Percentiles rank a stretch among this genome's conserved stretches.
phyloP scores from a whole-genome alignment of 2,113 vertebrate species.

The Tretioscincus oriximinensis region DNA sequence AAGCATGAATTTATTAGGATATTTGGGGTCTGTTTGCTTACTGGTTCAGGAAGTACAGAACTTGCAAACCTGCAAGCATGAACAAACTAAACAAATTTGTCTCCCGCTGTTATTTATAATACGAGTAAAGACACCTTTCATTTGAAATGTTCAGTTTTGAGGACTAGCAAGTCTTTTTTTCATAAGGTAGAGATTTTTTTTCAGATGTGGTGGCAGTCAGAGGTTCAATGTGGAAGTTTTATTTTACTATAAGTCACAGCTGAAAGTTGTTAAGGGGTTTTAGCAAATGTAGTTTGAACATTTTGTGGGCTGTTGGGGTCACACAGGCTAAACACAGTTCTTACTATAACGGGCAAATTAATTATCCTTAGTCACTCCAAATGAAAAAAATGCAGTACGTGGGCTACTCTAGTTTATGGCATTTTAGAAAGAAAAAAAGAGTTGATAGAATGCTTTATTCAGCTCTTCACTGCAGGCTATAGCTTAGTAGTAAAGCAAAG shows the following conservation, averaged over 20 bases:
- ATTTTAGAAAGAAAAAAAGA: conserved; percentile 25
- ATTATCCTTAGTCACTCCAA: conserved; percentile 68
- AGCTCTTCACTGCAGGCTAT: too few species aligned
- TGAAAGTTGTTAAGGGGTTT: conserved; percentile 55
- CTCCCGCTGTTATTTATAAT: too few species aligned
- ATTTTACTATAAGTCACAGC: conserved; percentile 58
- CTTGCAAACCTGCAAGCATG: too few species aligned
- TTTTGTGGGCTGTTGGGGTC: conserved; percentile 47
- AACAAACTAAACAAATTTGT: too few species aligned
- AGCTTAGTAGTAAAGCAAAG: too few species aligned
- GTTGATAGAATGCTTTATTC: background rate
- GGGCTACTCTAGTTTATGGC: conserved; percentile 43
- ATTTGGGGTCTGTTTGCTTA: too few species aligned
- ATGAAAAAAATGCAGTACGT: conserved; percentile 52
- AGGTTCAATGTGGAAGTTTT: conserved; percentile 44
- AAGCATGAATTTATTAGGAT: too few species aligned
- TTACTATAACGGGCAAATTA: conserved; percentile 64
- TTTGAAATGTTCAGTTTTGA: too few species aligned
- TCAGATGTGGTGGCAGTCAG: conserved; percentile 43
- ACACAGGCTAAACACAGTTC: conserved; percentile 56
- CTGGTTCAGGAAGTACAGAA: too few species aligned
- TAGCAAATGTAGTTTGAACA: conserved; percentile 35
- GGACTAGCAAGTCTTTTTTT: conserved; percentile 9
- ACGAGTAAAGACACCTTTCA: too few species aligned
- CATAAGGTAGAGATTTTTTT: conserved; percentile 48